Conservation (phyloP, 1,140 invertebrate species). For the Drosophila eugracilis region DNA sequence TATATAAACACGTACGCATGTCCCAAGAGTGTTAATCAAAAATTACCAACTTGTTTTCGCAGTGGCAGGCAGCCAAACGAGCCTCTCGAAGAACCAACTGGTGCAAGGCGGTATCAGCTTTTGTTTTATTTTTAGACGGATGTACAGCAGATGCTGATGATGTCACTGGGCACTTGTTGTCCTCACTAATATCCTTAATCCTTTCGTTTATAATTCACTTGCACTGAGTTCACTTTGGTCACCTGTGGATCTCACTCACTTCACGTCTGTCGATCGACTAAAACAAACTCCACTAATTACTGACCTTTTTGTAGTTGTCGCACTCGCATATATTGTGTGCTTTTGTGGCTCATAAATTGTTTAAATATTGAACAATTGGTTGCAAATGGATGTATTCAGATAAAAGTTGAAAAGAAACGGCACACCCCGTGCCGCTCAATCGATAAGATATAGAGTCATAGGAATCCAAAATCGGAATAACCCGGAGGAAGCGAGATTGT, state of each 20-base stretch:
- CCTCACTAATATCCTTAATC: conserved; percentile 42
- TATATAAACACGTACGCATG: conserved; percentile 50
- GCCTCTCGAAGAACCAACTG: conserved; percentile 44
- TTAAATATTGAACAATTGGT: conserved; percentile 80
- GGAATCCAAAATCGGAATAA: conserved; percentile 60
- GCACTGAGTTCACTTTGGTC: background rate
- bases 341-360: conserved; percentile 72
- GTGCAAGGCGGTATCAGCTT: conserved; percentile 52
- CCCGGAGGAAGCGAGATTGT: conserved; percentile 59
- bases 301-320: conserved; percentile 69
- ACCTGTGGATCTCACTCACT: conserved; percentile 1
- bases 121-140: background rate
- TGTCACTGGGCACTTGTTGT: background rate
- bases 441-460: conserved; percentile 73
- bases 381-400: conserved; percentile 64
- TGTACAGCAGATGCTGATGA: no score
- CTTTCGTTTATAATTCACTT: background rate
- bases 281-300: conserved; percentile 69
- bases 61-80: conserved; percentile 34
- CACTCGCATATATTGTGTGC: conserved; percentile 7
- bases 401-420: conserved; percentile 38
- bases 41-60: conserved; percentile 75
- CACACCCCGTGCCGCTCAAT: conserved; percentile 48
- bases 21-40: conserved; percentile 60
- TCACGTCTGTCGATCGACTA: conserved; percentile 47